phyloP scores from a whole-genome alignment of 2,888 invertebrate species.

The Campopleginae sp. region DNA sequence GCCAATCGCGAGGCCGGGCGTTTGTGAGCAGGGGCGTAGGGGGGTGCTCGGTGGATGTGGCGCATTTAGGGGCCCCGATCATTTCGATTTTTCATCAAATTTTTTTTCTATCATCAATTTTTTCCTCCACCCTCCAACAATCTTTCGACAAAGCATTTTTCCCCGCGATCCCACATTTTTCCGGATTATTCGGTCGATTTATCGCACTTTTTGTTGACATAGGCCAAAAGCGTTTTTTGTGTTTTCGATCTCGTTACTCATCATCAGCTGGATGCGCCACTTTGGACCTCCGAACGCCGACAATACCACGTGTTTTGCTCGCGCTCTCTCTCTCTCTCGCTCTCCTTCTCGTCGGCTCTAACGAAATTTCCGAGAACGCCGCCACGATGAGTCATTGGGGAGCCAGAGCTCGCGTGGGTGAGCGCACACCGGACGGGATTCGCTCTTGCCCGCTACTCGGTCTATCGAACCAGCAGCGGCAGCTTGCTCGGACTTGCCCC shows the following conservation, averaged over 20 bases:
- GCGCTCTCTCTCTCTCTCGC: neutral
- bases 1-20: constrained; percentile 55
- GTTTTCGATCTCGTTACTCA: constrained; percentile 6
- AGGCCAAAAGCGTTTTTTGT: neutral
- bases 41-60: neutral
- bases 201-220: neutral
- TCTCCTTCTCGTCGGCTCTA: constrained; percentile 3
- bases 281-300: constrained; percentile 13
- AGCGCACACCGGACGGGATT: constrained; percentile 73
- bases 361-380: constrained; percentile 70
- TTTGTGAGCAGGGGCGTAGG: constrained; percentile 34
- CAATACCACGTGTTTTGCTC: constrained; percentile 49
- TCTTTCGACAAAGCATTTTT: neutral
- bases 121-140: neutral
- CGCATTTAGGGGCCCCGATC: neutral
- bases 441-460: constrained; percentile 11
- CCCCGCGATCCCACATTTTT: neutral
- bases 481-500: constrained; percentile 5
- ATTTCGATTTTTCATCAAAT: neutral
- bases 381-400: constrained; percentile 72
- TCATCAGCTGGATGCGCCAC: constrained; percentile 9
- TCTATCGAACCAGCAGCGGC: constrained; percentile 11
- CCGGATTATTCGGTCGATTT: neutral
- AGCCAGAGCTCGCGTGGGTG: constrained; percentile 70
- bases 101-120: neutral